These are phyloP conservation scores for Takifugu flavidus DNA, from an alignment of 2,113 vertebrate species.

Conservation along the genomic window DNA sequence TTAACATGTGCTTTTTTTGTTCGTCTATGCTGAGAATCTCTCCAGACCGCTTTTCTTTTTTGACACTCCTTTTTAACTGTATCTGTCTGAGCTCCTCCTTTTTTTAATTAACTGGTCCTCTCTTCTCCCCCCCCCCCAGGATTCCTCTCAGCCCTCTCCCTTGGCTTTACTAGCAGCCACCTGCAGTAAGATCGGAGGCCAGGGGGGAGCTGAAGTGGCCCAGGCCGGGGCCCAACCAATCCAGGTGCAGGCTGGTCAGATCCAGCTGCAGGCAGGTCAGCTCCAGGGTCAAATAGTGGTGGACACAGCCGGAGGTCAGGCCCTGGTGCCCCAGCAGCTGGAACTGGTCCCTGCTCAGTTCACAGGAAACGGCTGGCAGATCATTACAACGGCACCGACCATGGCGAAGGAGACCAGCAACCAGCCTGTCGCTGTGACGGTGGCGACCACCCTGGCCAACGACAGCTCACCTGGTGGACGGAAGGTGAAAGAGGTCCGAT, in stretches of 20 bases:
- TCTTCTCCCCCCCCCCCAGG: slow-evolving; percentile 68
- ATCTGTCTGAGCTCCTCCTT: slow-evolving; percentile 16
- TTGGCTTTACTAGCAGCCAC: slow-evolving; percentile 96
- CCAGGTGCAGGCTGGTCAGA: slow-evolving; percentile 90
- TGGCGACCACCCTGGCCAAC: slow-evolving; percentile 75
- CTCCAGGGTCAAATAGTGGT: slow-evolving; percentile 86
- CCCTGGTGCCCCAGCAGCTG: slow-evolving; percentile 90
- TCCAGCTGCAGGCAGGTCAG: slow-evolving; percentile 90
- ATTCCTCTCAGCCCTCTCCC: slow-evolving; percentile 96
- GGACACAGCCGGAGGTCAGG: slow-evolving; percentile 80
- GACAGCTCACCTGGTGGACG: slow-evolving; percentile 82
- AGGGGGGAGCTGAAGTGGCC: slow-evolving; percentile 74
- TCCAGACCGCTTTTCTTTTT: slow-evolving; percentile 9
- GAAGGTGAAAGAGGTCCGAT: slow-evolving; percentile 77
- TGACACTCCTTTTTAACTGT: slow-evolving; percentile 23
- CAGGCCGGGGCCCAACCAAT: slow-evolving; percentile 86
- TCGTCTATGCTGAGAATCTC: slow-evolving; percentile 3
- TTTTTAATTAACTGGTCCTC: slow-evolving; percentile 2
- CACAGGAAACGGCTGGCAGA: slow-evolving; percentile 95
- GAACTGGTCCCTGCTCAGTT: slow-evolving; percentile 96
- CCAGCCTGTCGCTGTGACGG: slow-evolving; percentile 81
- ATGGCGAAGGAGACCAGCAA: slow-evolving; percentile 88
- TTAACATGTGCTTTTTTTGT: slow-evolving; percentile 15
- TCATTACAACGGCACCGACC: slow-evolving; percentile 86
- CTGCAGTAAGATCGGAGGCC: slow-evolving; percentile 99